Evolutionary conservation across 2,113 vertebrate genomes (phyloP), one percentile per base, ranked within the genome.

Genomic region (Mustela nigripes): DNA sequence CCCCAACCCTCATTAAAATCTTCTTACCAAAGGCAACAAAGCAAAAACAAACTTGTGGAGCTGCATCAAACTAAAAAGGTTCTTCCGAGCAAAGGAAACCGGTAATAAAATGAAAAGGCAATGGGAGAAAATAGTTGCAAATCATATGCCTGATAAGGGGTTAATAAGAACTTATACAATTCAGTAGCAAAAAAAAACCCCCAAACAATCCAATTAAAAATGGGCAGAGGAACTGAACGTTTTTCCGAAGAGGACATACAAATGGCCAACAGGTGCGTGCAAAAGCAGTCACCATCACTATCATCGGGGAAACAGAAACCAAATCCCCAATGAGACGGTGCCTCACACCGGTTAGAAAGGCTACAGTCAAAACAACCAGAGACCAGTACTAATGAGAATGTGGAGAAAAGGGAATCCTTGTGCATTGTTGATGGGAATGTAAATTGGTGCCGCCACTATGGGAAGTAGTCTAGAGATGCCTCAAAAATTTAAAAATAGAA

Each of bases 401-500:
- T 89, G 28, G 79, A 83, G 45, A 74, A 83, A 74, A 89, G 10
- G 24, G 26, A 95, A 83, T 14, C 26, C 26, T 39, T n/a, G 33
- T 53, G n/a, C 28, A 65, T 28, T 65, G 9, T 21, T 76, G 45
- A 16, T 56, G 28, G 56, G 42, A 56, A 76, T 45, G 79, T 65
- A 76, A 90, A 74, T 7, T 56, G 58, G 58, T 74, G 5, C 3
- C 56, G 21, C 19, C n/a, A 39, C n/a, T 83, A 62, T 74, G 15
- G 39, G 24, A 82, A 88, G 58, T 16, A 56, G 15, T 65, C 45
- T 24, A 36, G n/a, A 63, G 42, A 9, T 42, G 5, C 69, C n/a
- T 95, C 53, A 84, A 83, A 95, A 76, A 56, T 45, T 84, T 42
- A 84, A 76, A 95, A 76, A 63, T 42, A 90, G n/a, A 65, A 33